Base-by-base conservation (phyloP, 2,888 invertebrate species). In the Herminia tarsipennalis region DNA sequence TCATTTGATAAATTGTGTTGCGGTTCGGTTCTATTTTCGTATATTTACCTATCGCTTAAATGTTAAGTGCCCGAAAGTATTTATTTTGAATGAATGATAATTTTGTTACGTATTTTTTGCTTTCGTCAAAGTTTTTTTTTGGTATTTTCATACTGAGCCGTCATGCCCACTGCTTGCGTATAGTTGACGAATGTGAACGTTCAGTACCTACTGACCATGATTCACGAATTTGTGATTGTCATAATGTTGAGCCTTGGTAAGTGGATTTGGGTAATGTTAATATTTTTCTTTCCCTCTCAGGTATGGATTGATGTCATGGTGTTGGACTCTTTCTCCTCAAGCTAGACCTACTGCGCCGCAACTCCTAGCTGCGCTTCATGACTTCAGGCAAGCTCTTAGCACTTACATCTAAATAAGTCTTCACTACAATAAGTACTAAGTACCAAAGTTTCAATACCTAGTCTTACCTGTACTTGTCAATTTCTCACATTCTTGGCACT, bases 301-400 rank as follows among this genome's bases (percentile, higher is more conserved):
- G 79, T 95, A 94, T 71, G 94, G 94, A 32, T 89, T 95, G 48
- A 95, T 95, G 95, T 94, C 94, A 3, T 95, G 95, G 84, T 95
- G 95, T 69, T 95, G 95, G 95, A 83, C 94, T n/a, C 87, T 92
- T 12, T 88, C 93, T 29, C 90, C 93, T 0, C 87, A 93, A 34
- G 93, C 94, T 53, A 88, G 95, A 28, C 95, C 95, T 0, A 94
- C 94, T 6, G 93, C 95, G 62, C 94, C 94, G 22, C 95, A 95
- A 73, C 92, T 95, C 2, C 84, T 95, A 49, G 94, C 94, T 21
- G 95, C 94, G 56, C 92, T 95, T 27, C 95, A 95, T 70, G 95
- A 95, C 80, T 95, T 95, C 80, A 93, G 94, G 81, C 94, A 94
- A 76, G 94, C 94, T 43, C 93, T 95, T 33, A 94, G 94, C 58